Percentiles rank a stretch among this genome's conserved stretches.
Conservation (phyloP, 2,888 invertebrate species). For the Cylloceria caligata region DNA sequence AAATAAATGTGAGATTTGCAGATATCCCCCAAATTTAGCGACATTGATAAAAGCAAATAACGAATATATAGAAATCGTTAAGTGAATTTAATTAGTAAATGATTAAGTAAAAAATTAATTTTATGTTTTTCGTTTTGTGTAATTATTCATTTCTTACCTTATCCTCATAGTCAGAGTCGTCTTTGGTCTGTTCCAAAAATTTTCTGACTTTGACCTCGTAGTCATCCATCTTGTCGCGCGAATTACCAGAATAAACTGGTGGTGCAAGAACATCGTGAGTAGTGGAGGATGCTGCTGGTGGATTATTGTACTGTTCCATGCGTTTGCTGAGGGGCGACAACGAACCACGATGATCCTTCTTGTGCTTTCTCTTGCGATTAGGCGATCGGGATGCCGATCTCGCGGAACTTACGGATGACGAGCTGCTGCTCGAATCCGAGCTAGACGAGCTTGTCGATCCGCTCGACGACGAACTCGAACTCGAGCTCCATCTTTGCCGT, state of each 20-base stretch:
- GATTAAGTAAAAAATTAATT: slow-evolving; percentile 22
- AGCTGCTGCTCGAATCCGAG: slow-evolving; percentile 87
- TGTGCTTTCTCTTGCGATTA: slow-evolving; percentile 84
- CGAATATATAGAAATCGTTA: too few relatives aligned
- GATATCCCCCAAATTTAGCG: too few relatives aligned
- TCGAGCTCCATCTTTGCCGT: slow-evolving; percentile 85
- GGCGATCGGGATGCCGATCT: slow-evolving; percentile 82
- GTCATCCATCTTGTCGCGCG: slow-evolving; percentile 85
- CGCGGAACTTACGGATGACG: slow-evolving; percentile 83
- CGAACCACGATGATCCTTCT: slow-evolving; percentile 89
- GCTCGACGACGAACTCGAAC: slow-evolving; percentile 89
- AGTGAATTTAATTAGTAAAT: too few relatives aligned
- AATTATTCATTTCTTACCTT: slow-evolving; percentile 83
- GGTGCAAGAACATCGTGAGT: slow-evolving; percentile 85
- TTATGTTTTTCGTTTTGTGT: neutral
- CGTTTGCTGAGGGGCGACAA: slow-evolving; percentile 93
- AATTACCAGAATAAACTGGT: slow-evolving; percentile 83
- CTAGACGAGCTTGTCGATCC: slow-evolving; percentile 88
- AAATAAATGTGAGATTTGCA: neutral
- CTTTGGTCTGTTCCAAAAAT: slow-evolving; percentile 92
- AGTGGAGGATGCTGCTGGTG: slow-evolving; percentile 85
- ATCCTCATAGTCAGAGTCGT: slow-evolving; percentile 94
- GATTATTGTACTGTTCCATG: slow-evolving; percentile 92
- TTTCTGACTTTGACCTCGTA: slow-evolving; percentile 90
- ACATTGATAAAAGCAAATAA: too few relatives aligned